Evolutionary conservation across 2,797 vertebrate genomes (phyloP).

Genomic region (Tangara arthus): DNA sequence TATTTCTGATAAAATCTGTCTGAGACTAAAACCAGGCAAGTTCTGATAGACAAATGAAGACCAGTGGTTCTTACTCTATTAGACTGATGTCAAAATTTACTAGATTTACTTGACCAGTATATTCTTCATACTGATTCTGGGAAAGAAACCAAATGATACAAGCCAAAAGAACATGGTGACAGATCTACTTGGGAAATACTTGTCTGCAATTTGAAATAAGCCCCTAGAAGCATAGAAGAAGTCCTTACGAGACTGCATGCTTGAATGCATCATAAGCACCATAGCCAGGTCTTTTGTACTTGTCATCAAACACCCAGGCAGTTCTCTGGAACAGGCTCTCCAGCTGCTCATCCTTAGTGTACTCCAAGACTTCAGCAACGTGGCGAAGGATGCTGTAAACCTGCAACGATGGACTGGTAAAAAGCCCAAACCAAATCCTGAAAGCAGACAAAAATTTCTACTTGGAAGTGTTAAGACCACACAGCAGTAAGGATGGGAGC

Average conservation of each 20-base stretch:
- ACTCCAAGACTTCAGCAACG: conserved; percentile 95
- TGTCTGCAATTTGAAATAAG: background rate
- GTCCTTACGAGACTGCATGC: conserved; percentile 94
- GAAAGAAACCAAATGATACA: background rate
- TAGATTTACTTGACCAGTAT: background rate
- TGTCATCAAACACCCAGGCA: conserved; percentile 99
- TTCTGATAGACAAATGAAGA: background rate
- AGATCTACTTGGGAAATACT: background rate
- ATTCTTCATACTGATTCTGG: background rate
- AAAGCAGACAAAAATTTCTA: background rate
- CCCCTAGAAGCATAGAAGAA: background rate
- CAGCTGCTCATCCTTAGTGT: conserved; percentile 96
- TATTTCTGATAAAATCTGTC: background rate
- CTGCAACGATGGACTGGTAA: conserved; percentile 63
- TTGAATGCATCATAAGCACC: conserved; percentile 98
- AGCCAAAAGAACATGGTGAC: background rate
- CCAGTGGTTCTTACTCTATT: background rate
- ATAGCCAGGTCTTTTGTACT: conserved; percentile 97
- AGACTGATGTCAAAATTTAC: background rate
- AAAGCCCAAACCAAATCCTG: background rate
- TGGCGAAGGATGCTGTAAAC: conserved; percentile 98
- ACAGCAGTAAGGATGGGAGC: background rate
- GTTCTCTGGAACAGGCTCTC: conserved; percentile 97
- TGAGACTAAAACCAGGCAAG: background rate
- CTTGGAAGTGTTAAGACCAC: background rate